A percentile compares a stretch with the other conserved stretches of the same genome.
phyloP scores from a whole-genome alignment of 2,797 vertebrate species.

The Halcyon smyrnensis region DNA sequence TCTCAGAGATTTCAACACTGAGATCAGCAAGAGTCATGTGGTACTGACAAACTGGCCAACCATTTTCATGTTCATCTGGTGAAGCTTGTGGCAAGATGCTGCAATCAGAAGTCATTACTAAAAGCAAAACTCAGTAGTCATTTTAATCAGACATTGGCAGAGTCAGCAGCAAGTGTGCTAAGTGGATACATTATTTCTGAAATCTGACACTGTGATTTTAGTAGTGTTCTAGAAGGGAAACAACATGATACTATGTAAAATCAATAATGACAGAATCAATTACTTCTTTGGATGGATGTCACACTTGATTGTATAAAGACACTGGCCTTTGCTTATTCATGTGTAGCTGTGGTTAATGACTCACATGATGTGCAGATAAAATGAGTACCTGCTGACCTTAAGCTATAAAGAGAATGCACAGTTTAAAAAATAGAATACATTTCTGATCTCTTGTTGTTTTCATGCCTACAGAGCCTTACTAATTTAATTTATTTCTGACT shows the following conservation, averaged over 20 bases:
- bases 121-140: conserved; percentile 29
- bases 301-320: not conserved
- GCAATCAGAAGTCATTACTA: conserved; percentile 54
- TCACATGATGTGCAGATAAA: not conserved
- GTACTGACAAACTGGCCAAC: not conserved
- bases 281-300: not conserved
- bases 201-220: conserved; percentile 18
- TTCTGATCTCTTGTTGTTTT: not conserved
- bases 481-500: not conserved
- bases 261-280: conserved; percentile 24
- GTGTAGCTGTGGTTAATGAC: not conserved
- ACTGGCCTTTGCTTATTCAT: not conserved
- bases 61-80: not conserved
- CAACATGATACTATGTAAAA: not conserved
- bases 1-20: conserved; percentile 2
- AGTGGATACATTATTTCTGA: conserved; percentile 30
- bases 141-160: conserved; percentile 54
- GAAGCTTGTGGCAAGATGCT: conserved; percentile 16
- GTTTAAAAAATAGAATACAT: not conserved
- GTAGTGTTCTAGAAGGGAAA: conserved; percentile 39
- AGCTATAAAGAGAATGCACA: not conserved
- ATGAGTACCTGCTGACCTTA: not conserved
- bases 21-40: not conserved
- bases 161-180: conserved; percentile 23
- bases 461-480: not conserved